Conservation (phyloP, 2,888 invertebrate species). For the Tetrapedia diversipes region DNA sequence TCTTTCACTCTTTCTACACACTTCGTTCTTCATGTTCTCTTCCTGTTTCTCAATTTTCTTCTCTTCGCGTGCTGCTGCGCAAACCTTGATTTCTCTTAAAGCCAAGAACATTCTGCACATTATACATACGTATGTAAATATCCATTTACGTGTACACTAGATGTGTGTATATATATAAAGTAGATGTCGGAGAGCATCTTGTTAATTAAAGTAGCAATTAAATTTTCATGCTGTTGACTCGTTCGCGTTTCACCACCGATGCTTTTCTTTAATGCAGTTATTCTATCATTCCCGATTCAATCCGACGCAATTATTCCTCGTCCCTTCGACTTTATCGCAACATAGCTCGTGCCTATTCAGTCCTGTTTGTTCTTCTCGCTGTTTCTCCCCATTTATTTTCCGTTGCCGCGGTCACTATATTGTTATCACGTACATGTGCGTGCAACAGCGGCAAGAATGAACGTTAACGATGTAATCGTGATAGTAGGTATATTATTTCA, state of each 20-base stretch:
- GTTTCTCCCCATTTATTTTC: neutral
- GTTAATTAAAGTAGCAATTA: slow-evolving; percentile 46
- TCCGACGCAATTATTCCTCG: slow-evolving; percentile 17
- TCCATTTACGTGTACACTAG: too few species aligned
- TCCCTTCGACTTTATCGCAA: slow-evolving; percentile 9
- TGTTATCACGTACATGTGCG: slow-evolving; percentile 2
- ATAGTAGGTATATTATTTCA: slow-evolving; percentile 13
- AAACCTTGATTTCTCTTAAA: neutral
- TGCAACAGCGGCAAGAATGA: slow-evolving; percentile 20
- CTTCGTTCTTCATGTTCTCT: neutral
- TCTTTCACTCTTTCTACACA: neutral
- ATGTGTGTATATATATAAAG: neutral
- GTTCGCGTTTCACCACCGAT: slow-evolving; percentile 1
- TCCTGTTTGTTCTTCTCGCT: neutral
- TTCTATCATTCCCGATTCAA: slow-evolving; percentile 25
- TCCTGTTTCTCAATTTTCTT: slow-evolving; percentile 9
- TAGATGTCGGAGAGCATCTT: slow-evolving; percentile 29
- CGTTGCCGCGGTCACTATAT: neutral
- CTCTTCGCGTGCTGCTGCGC: neutral
- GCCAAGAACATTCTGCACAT: too few species aligned
- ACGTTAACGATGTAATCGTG: neutral
- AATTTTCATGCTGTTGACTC: slow-evolving; percentile 41
- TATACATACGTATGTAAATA: too few species aligned
- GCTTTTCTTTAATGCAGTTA: slow-evolving; percentile 32
- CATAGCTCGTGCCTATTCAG: slow-evolving; percentile 7